Base-by-base conservation (phyloP, 2,888 invertebrate species). In the Clitarchus hookeri region DNA sequence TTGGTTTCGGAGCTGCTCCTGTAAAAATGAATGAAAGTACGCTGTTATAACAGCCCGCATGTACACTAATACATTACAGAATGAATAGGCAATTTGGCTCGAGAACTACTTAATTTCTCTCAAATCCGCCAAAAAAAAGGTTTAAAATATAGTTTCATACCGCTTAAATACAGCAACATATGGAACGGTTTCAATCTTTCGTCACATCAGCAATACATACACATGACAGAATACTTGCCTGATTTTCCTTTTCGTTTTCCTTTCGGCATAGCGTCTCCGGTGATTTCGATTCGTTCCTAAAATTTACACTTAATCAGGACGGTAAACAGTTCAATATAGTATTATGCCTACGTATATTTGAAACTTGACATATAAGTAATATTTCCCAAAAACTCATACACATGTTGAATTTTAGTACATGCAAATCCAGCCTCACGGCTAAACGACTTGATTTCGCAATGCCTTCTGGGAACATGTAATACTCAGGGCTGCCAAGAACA, bases 231-330 rank as follows among this genome's bases (percentile, higher is more conserved):
- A 88, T 89, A 90, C 94, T 93, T 90, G 95, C 95, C 95, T 92
- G 93, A 94, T 93, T 95, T 95, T 93, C 94, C 94, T 93, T 94
- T 95, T 93, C 94, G 94, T 93, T 94, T 94, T 92, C 95, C 95
- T 94, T 95, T 96, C 92, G 95, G 95, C 96, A 96, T 96, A 92
- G 91, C 95, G 87, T 86, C 86, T 88, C 88, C 89, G 89, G 89
- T 87, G 88, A 89, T 92, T 92, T 92, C 92, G 92, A 92, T 92
- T 92, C 92, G 93, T 93, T n/a, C 92, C 92, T 91, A 91, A 92
- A 92, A 93, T 93, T 92, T 84, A 88, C 93, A 93, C 94, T 94
- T 93, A 94, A 96, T 96, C 96, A 96, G 95, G 95, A 96, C 92
- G 95, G 95, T 93, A 94, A 94, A 95, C 94, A 94, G 94, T 95